Base-by-base conservation (phyloP, 2,797 vertebrate species). In the Microchirus variegatus region DNA sequence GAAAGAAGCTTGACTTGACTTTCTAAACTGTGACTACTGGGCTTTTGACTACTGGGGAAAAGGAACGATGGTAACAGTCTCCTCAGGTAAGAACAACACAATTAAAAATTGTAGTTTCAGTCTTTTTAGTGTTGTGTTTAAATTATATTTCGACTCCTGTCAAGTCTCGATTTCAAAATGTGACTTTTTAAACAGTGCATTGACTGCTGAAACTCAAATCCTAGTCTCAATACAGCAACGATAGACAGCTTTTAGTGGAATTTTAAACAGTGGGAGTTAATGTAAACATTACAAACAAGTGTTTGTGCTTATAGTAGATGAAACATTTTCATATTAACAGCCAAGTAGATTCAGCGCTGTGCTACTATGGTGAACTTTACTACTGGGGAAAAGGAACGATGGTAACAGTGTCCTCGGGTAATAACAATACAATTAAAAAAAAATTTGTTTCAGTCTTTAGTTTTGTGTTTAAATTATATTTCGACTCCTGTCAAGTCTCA, bases 391-490 rank as follows among this genome's bases (percentile, higher is more conserved):
- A 35, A 3, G 93, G 93, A 0, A 67, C 78, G 0, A 0, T 11
- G 56, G 89, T 94, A 70, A 90, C 88, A 0, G 89, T 94, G 55
- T 74, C 89, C 64, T 66, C 81, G 73, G 89, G 90, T 93, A 86
- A 77, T 87, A 71, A 37, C 49, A 51, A 0, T 5, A 52, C 3
- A 3, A 15, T 54, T 49, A 11, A 52, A 51, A 37, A 1, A 1
- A n/a, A n/a, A n/a, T n/a, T n/a, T 4, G 50, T 59, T 55, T 64
- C 1, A 38, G 11, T 36, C n/a, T 51, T 13, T 63, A 60, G 35
- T 40, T 14, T 55, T 3, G 14, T 46, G 3, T 61, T 59, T 51
- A 55, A 48, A 5, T 58, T 45, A 15, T 3, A 4, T 31, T 31
- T 6, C 31, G 4, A 6, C 31, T 31, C 31, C 31, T 31, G 31